Evolutionary conservation across 2,113 vertebrate species (phyloP).

Genomic region (Rhineura floridana): DNA sequence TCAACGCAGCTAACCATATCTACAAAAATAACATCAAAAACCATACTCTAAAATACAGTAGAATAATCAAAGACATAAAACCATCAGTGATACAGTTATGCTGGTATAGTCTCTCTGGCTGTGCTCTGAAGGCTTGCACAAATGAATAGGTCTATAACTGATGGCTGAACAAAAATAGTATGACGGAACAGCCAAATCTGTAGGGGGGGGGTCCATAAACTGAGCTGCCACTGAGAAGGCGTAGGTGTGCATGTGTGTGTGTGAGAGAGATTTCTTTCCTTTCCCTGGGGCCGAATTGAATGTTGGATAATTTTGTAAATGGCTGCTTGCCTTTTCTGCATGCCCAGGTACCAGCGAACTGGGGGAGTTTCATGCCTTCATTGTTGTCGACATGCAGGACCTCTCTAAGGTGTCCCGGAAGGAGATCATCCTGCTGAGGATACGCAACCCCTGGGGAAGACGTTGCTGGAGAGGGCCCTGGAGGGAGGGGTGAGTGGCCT

Average conservation of each 20-base stretch:
- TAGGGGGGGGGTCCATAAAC: no score
- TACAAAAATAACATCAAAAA: no score
- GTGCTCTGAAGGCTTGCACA: no score
- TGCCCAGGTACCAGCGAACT: conserved; percentile 78
- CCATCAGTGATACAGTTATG: no score
- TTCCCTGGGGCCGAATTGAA: neutral
- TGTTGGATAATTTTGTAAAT: neutral
- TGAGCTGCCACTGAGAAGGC: no score
- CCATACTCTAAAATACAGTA: no score
- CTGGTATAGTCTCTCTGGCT: no score
- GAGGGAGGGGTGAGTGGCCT: conserved; percentile 80
- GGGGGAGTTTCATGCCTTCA: conserved; percentile 90
- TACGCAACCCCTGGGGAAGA: conserved; percentile 94
- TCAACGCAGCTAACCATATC: no score
- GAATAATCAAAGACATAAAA: no score
- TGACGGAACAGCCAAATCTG: no score
- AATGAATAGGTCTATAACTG: no score
- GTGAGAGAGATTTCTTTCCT: neutral
- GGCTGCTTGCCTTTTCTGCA: rapidly evolving
- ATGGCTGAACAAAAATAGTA: no score
- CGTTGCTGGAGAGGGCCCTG: conserved; percentile 89
- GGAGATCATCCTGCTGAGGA: conserved; percentile 80
- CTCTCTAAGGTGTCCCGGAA: conserved; percentile 72
- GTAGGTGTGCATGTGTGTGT: neutral
- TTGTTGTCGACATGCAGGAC: conserved; percentile 83